Percentiles rank a stretch among this genome's conserved stretches.
phyloP scores from a whole-genome alignment of 1,140 invertebrate species.

The Lysiphlebus fabarum region DNA sequence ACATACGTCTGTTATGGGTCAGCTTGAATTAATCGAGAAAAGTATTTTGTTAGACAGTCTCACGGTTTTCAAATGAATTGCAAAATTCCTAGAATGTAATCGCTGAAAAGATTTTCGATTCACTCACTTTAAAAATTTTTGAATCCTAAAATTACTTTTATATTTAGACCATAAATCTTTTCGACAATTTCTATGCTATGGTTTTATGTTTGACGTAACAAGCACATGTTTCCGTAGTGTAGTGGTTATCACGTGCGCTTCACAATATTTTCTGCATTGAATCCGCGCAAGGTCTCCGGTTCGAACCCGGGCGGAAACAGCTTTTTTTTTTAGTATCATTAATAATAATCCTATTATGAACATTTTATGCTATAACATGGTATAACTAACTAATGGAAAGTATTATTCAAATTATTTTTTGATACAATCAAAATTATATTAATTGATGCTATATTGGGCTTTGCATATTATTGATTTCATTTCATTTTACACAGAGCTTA shows the following conservation, averaged over 20 bases:
- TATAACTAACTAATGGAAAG: too few species aligned
- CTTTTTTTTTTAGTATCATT: neutral
- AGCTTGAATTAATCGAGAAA: too few species aligned
- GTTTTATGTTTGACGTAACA: too few species aligned
- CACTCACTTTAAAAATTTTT: neutral
- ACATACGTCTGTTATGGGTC: too few species aligned
- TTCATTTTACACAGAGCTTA: too few species aligned
- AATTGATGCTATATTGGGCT: too few species aligned
- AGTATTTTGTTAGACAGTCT: neutral
- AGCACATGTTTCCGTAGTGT: slow-evolving; percentile 6
- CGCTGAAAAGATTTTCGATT: neutral
- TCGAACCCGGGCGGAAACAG: slow-evolving; percentile 8
- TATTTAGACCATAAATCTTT: neutral
- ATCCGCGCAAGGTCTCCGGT: slow-evolving; percentile 7
- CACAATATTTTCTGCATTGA: neutral
- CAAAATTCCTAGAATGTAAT: neutral
- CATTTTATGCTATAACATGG: too few species aligned
- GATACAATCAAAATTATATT: too few species aligned
- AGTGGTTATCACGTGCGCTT: slow-evolving; percentile 12
- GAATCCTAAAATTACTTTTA: neutral
- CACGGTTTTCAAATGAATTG: slow-evolving; percentile 3
- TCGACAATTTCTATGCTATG: neutral
- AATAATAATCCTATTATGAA: neutral
- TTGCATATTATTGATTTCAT: too few species aligned
- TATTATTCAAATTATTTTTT: too few species aligned